Conservation (phyloP, 1,140 invertebrate species). For the Drosophila mayri region DNA sequence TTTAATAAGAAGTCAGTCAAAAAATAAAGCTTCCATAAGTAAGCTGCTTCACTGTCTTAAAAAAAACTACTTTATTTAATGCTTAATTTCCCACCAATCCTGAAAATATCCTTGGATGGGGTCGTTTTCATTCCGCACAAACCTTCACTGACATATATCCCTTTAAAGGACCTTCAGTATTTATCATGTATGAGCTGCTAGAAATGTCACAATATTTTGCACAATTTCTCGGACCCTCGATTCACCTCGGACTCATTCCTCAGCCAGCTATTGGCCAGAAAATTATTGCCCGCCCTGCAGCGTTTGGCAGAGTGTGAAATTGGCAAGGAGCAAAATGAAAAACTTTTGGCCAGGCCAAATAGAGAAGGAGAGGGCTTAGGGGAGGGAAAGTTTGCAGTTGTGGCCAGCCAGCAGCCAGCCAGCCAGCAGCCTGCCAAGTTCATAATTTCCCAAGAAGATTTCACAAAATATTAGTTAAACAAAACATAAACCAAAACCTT, state of each 20-base stretch:
- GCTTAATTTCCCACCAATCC: background rate
- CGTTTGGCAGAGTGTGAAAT: conserved; percentile 82
- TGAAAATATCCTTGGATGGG: background rate
- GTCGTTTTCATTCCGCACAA: background rate
- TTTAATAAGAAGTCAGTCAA: background rate
- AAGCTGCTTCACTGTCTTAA: no score
- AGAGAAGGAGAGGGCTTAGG: background rate
- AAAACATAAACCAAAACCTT: conserved; percentile 81
- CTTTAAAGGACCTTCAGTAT: background rate
- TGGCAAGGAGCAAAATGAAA: conserved; percentile 79
- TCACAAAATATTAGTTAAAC: conserved; percentile 82
- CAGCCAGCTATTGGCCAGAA: conserved; percentile 51
- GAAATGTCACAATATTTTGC: conserved; percentile 46
- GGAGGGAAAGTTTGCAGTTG: conserved; percentile 14
- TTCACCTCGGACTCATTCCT: conserved; percentile 34
- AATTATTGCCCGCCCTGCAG: conserved; percentile 71
- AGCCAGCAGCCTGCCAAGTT: conserved; percentile 52
- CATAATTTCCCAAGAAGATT: conserved; percentile 77
- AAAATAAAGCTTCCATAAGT: no score
- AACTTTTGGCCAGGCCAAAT: conserved; percentile 59
- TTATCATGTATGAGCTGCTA: conserved; percentile 13
- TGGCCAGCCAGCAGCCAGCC: conserved; percentile 22
- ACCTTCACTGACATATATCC: background rate
- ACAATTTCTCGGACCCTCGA: conserved; percentile 36
- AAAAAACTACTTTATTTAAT: no score